Evolutionary conservation across 2,113 vertebrate genomes (phyloP).

Genomic region (Ceyx melanurus): DNA sequence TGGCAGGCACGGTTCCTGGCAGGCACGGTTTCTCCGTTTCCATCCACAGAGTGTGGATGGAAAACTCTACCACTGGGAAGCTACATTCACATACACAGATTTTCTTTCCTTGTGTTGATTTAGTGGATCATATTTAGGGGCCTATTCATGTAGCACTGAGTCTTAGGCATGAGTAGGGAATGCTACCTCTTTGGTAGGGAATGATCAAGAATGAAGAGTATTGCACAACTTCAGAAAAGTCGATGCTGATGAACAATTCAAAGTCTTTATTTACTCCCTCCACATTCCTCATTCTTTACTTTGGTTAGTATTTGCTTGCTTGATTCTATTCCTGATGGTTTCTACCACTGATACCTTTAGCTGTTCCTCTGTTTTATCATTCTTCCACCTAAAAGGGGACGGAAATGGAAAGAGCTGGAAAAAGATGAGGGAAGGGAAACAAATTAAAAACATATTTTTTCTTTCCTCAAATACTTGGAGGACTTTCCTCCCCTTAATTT

Average conservation of each 20-base stretch:
- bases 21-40: not conserved
- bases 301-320: not conserved
- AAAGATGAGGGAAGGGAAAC: not conserved
- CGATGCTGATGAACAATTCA: not conserved
- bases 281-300: not conserved
- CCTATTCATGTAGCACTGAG: accelerated
- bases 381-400: not conserved
- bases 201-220: not conserved
- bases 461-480: not conserved
- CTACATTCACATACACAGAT: accelerated
- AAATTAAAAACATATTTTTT: not conserved
- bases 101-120: not conserved
- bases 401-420: not conserved
- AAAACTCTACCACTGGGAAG: not conserved
- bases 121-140: not conserved
- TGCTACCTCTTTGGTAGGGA: not conserved
- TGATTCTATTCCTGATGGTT: not conserved
- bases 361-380: not conserved
- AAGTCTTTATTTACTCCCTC: not conserved
- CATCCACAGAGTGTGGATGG: not conserved
- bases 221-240: not conserved
- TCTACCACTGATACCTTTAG: not conserved
- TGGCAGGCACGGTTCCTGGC: not conserved
- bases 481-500: not conserved
- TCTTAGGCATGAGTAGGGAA: not conserved